These are phyloP conservation scores for Diadromus collaris DNA, from an alignment of 2,888 invertebrate species.

Conservation along the genomic window DNA sequence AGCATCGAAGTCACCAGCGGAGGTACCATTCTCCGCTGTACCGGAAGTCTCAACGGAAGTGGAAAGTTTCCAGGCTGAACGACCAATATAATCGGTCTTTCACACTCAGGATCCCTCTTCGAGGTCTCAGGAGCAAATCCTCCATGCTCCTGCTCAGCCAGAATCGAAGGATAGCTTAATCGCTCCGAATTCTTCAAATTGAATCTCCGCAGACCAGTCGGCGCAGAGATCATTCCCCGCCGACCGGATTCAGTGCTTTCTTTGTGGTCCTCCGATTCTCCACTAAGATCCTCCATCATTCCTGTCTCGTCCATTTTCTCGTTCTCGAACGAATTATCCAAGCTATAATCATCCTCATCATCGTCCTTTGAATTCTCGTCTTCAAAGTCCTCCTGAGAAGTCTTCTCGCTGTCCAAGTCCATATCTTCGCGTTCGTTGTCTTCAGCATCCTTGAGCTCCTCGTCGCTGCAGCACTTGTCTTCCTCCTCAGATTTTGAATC, in stretches of 20 bases:
- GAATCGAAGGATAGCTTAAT: not conserved
- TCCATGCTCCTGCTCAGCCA: not conserved
- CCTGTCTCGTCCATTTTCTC: not conserved
- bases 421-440: not conserved
- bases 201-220: not conserved
- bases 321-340: not conserved
- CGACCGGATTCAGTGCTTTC: not conserved
- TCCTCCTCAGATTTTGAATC: not conserved
- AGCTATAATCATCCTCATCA: slow-evolving; percentile 4
- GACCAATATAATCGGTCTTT: slow-evolving; percentile 53
- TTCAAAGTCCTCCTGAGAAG: not conserved
- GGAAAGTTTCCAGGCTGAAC: slow-evolving; percentile 24
- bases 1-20: not conserved
- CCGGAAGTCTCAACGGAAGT: not conserved
- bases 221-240: not conserved
- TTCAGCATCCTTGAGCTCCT: not conserved
- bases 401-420: no score
- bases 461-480: slow-evolving; percentile 1
- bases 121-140: not conserved
- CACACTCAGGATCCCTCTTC: slow-evolving; percentile 37
- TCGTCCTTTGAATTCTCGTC: not conserved
- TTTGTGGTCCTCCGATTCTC: not conserved
- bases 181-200: not conserved
- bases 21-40: not conserved
- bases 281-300: slow-evolving; percentile 4